Evolutionary conservation across 2,113 vertebrate species (phyloP), one percentile per base, ranked within the genome.

Genomic region (Pithys albifrons): DNA sequence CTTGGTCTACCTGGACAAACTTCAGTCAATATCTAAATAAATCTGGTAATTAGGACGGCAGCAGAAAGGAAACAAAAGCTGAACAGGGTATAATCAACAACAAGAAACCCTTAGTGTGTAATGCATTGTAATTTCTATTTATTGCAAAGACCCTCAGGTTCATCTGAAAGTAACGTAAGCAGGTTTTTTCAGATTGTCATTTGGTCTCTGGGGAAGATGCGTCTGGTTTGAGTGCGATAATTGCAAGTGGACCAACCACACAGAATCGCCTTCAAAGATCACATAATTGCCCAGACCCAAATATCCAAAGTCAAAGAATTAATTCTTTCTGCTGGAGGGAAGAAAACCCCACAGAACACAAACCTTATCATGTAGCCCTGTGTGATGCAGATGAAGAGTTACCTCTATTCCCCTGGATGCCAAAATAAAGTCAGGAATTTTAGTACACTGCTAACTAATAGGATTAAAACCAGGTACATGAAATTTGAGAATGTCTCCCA

Each of bases 391-490:
- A 33, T 37, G 52, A 91, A 86, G 93, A 80, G 78, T 74, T 31
- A 59, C 25, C 27, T 41, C 83, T 33, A 52, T 64, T 81, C 19
- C 23, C 35, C 59, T 84, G 61, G 61, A 88, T 27, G 31, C 41
- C 41, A 91, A 95, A 96, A 86, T 69, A 89, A 81, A 93, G 76
- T 64, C 75, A 57, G 41, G 76, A 84, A 93, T 91, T 95, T 74
- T 41, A 52, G 35, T 49, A 31, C 24, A 14, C 19, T 61, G 54
- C 41, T 72, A 49, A 84, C 83, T 93, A 92, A 90, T 8, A 88
- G 75, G 72, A 95, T 92, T 94, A 91, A 93, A 91, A 66, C 4
- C 82, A 88, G 82, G 66, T 84, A 91, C 57, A 52, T 66, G 79
- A 93, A 93, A 91, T 91, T 66, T 80, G 71, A 85, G 82, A 85